Conservation (phyloP, 2,113 vertebrate species). For the Python bivittatus region DNA sequence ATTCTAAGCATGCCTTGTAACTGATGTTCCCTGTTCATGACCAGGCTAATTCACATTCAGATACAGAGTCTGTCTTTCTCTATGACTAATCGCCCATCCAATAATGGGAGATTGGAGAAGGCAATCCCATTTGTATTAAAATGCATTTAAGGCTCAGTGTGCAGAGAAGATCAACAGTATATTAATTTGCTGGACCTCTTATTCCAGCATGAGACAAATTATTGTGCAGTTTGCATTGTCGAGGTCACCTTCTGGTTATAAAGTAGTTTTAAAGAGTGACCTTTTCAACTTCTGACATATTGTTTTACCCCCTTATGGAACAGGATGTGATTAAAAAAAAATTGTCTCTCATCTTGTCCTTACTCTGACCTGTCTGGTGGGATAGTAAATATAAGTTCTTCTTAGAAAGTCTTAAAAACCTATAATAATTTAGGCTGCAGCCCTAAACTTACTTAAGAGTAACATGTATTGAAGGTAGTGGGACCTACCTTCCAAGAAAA, state of each 20-base stretch:
- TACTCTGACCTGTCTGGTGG: background rate
- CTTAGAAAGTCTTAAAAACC: background rate
- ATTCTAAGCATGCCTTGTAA: background rate
- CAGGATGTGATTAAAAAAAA: background rate
- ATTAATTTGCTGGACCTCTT: conserved; percentile 62
- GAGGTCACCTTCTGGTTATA: background rate
- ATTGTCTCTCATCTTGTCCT: background rate
- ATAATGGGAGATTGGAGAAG: conserved; percentile 67
- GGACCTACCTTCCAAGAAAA: background rate
- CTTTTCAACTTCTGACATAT: background rate
- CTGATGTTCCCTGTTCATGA: conserved; percentile 28
- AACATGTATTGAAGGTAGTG: background rate
- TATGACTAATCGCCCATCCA: conserved; percentile 58
- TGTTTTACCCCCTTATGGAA: background rate
- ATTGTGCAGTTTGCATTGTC: background rate
- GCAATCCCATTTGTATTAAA: conserved; percentile 65
- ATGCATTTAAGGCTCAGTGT: conserved; percentile 59
- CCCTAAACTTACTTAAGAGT: background rate
- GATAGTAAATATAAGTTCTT: background rate
- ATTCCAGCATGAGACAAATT: conserved; percentile 48
- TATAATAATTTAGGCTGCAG: background rate
- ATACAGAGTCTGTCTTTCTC: conserved; percentile 36
- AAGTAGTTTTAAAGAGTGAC: background rate
- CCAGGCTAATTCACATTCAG: conserved; percentile 54
- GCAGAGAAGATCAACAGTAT: conserved; percentile 47